Evolutionary conservation across 2,888 invertebrate species (phyloP).

Genomic region (Erpobdella octoculata): DNA sequence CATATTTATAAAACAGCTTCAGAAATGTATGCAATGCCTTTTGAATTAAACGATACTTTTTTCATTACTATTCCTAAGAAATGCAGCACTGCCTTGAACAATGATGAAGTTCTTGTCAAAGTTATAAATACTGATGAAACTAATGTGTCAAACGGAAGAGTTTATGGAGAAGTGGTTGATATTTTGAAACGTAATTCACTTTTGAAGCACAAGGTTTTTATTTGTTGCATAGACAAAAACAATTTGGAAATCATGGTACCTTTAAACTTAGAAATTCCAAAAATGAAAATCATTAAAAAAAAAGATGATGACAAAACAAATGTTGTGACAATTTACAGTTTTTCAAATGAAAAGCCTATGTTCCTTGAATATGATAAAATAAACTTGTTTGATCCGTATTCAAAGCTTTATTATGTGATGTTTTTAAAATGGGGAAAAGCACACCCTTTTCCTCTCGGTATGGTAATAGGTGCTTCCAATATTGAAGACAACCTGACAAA

Average conservation of each 20-base stretch:
- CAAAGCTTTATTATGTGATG: conserved; percentile 44
- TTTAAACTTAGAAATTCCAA: conserved; percentile 42
- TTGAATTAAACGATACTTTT: too few species aligned
- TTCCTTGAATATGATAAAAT: conserved; percentile 41
- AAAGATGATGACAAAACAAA: conserved; percentile 34
- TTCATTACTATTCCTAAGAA: too few species aligned
- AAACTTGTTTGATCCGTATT: conserved; percentile 35
- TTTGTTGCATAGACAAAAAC: conserved; percentile 42
- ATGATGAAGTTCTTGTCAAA: neutral
- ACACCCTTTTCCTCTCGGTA: conserved; percentile 41
- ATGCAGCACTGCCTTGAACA: neutral
- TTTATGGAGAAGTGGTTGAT: conserved; percentile 42
- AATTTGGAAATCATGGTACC: conserved; percentile 45
- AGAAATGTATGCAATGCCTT: too few species aligned
- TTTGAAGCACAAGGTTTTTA: conserved; percentile 40
- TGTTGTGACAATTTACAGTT: conserved; percentile 38
- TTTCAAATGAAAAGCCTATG: conserved; percentile 36
- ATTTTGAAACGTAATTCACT: conserved; percentile 41
- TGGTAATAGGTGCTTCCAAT: conserved; percentile 44
- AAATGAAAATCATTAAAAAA: conserved; percentile 21
- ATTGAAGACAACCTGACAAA: conserved; percentile 37
- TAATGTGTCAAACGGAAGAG: neutral
- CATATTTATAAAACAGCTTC: too few species aligned
- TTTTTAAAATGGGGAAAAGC: conserved; percentile 45
- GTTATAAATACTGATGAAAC: neutral